Evolutionary conservation across 1,140 invertebrate genomes (phyloP), one percentile per base, ranked within the genome.

Genomic region (Sitodiplosis mosellana): DNA sequence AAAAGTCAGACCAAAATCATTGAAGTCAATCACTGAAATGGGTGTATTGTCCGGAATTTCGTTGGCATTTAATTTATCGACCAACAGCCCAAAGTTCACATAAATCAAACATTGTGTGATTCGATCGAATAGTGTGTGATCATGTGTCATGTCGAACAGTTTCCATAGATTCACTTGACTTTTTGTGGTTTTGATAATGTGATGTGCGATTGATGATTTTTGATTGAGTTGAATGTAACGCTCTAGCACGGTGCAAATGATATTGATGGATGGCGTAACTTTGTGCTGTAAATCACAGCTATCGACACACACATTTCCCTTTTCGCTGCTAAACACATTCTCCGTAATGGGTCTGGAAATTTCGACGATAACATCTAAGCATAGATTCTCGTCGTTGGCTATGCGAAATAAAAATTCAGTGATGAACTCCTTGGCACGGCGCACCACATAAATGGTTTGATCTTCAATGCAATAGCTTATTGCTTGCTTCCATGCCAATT

Each of bases 361-460:
- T 41, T 61, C 58, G 14, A 59, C 41, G 19, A 77, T 58, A 6
- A 77, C 65, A 51, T 71, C 64, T 19, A 67, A 57, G 20, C 71
- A 72, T 2, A 71, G 57, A 12, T 63, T 56, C 34, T 65, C 57
- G 51, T 73, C 68, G 6, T 64, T 61, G 37, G 61, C 61, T 48
- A 69, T 71, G 36, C 66, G 60, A 50, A 67, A 60, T 5, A 78
- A 51, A 48, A 78, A 59, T 17, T 63, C 55, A 37, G 66, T 71
- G 1, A 79, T 55, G 51, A 78, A 70, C 22, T 66, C 63, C 33
- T 72, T 67, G 7, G 72, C 71, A 50, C 75, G 72, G 17, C 69
- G 64, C 0, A 70, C 70, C n/a, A 79, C 69, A 51, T 78, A 80
- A 51, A 78, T 55, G 7, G 76, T 79, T 34, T 77, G 70, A 61